Evolutionary conservation across 2,113 vertebrate species (phyloP).

Genomic region (Alethe diademata): DNA sequence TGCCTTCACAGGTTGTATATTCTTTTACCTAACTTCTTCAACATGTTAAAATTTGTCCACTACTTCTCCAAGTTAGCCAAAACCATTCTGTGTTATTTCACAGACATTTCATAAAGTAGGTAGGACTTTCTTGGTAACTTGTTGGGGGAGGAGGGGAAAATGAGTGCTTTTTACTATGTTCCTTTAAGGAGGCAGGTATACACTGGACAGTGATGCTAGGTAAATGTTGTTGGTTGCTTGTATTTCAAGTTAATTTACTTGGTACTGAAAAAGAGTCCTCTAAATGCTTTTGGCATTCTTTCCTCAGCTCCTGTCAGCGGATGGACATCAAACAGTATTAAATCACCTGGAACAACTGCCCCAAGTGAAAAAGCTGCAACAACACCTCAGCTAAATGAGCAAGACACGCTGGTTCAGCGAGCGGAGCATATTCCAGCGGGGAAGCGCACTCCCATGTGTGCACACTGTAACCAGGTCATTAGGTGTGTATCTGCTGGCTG

Average conservation of each 20-base stretch:
- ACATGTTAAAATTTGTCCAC: background rate
- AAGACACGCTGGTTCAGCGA: constrained; percentile 88
- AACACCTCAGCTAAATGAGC: constrained; percentile 77
- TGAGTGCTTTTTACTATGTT: background rate
- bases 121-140: background rate
- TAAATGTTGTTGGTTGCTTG: background rate
- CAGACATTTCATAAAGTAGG: background rate
- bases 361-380: constrained; percentile 27
- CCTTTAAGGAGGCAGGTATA: background rate
- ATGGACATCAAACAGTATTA: constrained; percentile 71
- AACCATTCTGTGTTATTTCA: background rate
- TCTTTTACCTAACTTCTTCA: background rate
- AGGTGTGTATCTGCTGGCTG: constrained; percentile 72
- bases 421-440: constrained; percentile 94
- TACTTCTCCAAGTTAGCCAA: background rate
- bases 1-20: background rate
- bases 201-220: background rate
- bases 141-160: background rate
- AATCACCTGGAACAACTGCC: constrained; percentile 41
- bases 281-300: background rate
- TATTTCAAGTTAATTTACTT: background rate
- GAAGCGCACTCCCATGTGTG: constrained; percentile 93
- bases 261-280: background rate
- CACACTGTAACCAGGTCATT: constrained; percentile 88
- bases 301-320: constrained; percentile 75